These are phyloP conservation scores for Axea sp. DNA, from an alignment of 2,888 invertebrate species.

Conservation along the genomic window DNA sequence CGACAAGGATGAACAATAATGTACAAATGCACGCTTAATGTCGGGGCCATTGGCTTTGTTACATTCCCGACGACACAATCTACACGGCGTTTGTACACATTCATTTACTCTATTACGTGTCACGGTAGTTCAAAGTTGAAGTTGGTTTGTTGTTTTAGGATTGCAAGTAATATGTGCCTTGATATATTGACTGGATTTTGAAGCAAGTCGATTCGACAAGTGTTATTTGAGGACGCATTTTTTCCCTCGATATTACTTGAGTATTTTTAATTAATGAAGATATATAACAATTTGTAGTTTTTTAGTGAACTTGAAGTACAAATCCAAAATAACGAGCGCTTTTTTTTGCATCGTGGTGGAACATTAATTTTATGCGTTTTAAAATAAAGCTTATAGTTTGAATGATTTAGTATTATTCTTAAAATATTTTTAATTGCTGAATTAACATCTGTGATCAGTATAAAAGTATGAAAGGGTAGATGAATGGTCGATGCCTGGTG, in stretches of 20 bases:
- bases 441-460: too few species aligned
- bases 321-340: too few species aligned
- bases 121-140: slow-evolving; percentile 53
- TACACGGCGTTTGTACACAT: slow-evolving; percentile 56
- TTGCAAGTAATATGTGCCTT: slow-evolving; percentile 39
- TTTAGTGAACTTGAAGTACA: too few species aligned
- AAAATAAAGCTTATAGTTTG: too few species aligned
- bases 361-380: too few species aligned
- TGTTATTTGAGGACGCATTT: slow-evolving; percentile 10
- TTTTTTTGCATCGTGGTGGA: too few species aligned
- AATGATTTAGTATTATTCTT: too few species aligned
- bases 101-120: slow-evolving; percentile 57
- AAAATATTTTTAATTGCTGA: too few species aligned
- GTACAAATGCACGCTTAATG: slow-evolving; percentile 62
- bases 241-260: background rate
- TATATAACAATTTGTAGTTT: too few species aligned
- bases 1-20: slow-evolving; percentile 54
- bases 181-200: slow-evolving; percentile 43
- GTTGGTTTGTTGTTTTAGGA: slow-evolving; percentile 54
- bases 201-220: slow-evolving; percentile 36
- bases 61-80: slow-evolving; percentile 61
- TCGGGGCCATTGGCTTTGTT: slow-evolving; percentile 60
- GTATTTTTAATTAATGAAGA: slow-evolving; percentile 13
- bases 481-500: too few species aligned
- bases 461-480: too few species aligned